A percentile compares a stretch with the other conserved stretches of the same genome.
Evolutionary conservation across 2,888 invertebrate genomes (phyloP).

Genomic region (Eutolmus rufibarbis): DNA sequence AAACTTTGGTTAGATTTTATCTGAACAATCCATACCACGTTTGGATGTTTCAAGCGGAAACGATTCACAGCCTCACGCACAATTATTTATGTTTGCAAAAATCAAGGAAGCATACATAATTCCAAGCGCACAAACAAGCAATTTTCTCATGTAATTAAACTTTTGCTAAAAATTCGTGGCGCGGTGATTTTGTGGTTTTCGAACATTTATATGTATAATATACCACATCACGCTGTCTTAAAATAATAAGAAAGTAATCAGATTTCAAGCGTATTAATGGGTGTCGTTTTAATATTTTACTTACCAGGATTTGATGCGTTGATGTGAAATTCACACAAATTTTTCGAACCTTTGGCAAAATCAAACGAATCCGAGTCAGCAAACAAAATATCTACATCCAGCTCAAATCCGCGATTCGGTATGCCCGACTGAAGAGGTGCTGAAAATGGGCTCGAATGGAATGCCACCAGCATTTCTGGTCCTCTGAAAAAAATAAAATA

Average conservation of each 20-base stretch:
- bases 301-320: conserved; percentile 71
- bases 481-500: conserved; percentile 64
- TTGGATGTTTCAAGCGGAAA: not conserved
- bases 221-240: not conserved
- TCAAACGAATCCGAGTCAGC: conserved; percentile 87
- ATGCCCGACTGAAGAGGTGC: conserved; percentile 75
- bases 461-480: conserved; percentile 85
- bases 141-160: not conserved
- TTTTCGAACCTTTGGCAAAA: conserved; percentile 70
- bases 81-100: not conserved
- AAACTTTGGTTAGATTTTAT: not conserved
- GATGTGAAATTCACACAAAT: conserved; percentile 75
- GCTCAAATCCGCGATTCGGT: conserved; percentile 81
- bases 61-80: not conserved
- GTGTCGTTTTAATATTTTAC: conserved; percentile 39
- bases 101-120: not conserved
- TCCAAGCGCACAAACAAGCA: not conserved
- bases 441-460: conserved; percentile 84
- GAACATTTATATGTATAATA: too few species aligned
- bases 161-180: not conserved
- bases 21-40: not conserved
- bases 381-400: conserved; percentile 87
- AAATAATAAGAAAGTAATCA: not conserved
- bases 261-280: not conserved
- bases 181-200: not conserved